phyloP scores from a whole-genome alignment of 2,113 vertebrate genomes.

The Seriola dumerili region DNA sequence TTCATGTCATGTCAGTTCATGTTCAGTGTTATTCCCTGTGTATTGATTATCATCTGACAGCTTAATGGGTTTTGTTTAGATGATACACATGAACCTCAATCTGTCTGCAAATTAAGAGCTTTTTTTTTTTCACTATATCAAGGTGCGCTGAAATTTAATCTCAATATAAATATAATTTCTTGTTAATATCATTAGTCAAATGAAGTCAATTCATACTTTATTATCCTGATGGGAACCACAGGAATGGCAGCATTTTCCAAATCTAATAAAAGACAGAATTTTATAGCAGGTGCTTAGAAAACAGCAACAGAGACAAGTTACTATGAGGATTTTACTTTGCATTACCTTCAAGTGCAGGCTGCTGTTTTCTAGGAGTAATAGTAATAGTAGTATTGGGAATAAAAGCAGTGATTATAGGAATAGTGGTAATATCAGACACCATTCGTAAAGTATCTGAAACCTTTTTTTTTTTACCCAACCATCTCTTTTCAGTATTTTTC shows the following conservation, averaged over 20 bases:
- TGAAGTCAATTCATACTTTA: not conserved
- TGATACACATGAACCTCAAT: slow-evolving; percentile 21
- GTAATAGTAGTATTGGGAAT: not conserved
- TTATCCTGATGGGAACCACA: not conserved
- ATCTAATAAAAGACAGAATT: not conserved
- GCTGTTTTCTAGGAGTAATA: not conserved
- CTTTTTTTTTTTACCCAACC: too few relatives aligned
- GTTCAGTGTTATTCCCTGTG: slow-evolving; percentile 43
- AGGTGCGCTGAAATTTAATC: slow-evolving; percentile 23
- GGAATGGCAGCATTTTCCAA: not conserved
- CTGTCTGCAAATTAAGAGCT: slow-evolving; percentile 28
- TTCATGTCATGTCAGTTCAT: slow-evolving; percentile 57
- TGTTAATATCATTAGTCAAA: slow-evolving; percentile 8
- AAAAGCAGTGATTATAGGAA: not conserved
- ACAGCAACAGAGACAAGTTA: not conserved
- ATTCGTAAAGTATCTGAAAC: not conserved
- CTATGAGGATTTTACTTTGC: not conserved
- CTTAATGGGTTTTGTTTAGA: slow-evolving; percentile 59
- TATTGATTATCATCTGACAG: slow-evolving; percentile 67
- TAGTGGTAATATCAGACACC: not conserved
- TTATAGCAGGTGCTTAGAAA: not conserved
- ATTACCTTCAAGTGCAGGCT: not conserved
- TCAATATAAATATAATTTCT: slow-evolving; percentile 14
- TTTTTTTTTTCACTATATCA: slow-evolving; percentile 28
- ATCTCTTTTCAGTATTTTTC: too few relatives aligned